phyloP scores from a whole-genome alignment of 2,888 invertebrate genomes.

The Drosophila emarginata region DNA sequence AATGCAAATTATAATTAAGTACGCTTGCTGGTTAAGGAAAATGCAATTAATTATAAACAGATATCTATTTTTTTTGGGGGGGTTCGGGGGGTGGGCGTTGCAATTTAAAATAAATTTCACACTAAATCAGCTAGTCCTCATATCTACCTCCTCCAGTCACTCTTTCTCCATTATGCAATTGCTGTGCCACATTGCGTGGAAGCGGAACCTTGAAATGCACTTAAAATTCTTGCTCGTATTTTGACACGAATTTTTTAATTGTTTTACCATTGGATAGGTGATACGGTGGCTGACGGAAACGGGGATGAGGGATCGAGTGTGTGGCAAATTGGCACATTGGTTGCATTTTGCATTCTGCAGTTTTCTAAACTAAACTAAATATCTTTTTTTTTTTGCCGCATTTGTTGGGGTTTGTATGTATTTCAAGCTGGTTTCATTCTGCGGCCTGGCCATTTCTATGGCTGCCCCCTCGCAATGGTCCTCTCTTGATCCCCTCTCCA shows the following conservation, averaged over 20 bases:
- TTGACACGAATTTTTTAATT: slow-evolving; percentile 71
- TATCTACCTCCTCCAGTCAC: not conserved
- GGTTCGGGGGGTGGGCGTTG: slow-evolving; percentile 11
- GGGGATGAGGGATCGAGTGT: not conserved
- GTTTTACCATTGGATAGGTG: slow-evolving; percentile 26
- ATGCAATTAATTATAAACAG: slow-evolving; percentile 45
- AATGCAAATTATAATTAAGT: slow-evolving; percentile 42
- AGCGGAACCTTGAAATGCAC: slow-evolving; percentile 67
- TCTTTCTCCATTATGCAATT: slow-evolving; percentile 21
- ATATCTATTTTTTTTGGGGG: not conserved
- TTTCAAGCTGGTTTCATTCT: slow-evolving; percentile 47
- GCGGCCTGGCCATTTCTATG: slow-evolving; percentile 55
- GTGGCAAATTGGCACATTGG: slow-evolving; percentile 61
- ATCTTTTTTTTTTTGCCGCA: slow-evolving; percentile 49
- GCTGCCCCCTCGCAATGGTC: slow-evolving; percentile 38
- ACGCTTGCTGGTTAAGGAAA: slow-evolving; percentile 5
- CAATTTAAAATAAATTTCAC: slow-evolving; percentile 47
- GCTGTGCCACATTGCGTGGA: slow-evolving; percentile 57
- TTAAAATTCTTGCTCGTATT: slow-evolving; percentile 67
- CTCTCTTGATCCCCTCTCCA: not conserved
- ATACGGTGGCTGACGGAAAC: not conserved
- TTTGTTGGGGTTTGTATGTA: slow-evolving; percentile 55
- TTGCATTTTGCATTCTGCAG: slow-evolving; percentile 67
- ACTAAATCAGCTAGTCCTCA: slow-evolving; percentile 21
- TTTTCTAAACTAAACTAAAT: slow-evolving; percentile 68